A percentile compares a stretch with the other conserved stretches of the same genome.
Conservation (phyloP, 2,888 invertebrate genomes). For the Pseudeuparius sepicola region DNA sequence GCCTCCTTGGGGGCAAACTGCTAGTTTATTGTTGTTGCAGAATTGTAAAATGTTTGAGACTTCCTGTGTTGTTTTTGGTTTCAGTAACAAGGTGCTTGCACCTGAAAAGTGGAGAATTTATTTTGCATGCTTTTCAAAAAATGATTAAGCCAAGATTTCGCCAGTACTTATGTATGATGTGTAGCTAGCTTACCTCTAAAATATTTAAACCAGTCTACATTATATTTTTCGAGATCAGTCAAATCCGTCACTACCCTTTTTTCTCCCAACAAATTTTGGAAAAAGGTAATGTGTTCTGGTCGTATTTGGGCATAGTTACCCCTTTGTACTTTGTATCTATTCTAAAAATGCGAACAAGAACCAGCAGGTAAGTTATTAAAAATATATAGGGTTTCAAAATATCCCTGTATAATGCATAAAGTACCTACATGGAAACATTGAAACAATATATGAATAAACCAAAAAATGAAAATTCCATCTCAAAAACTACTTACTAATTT, state of each 20-base stretch:
- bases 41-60: slow-evolving; percentile 75
- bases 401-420: no score
- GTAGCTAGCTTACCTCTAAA: slow-evolving; percentile 59
- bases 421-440: no score
- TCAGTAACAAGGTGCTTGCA: slow-evolving; percentile 68
- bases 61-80: slow-evolving; percentile 78
- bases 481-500: no score
- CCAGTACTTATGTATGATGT: slow-evolving; percentile 3
- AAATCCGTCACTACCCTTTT: slow-evolving; percentile 61
- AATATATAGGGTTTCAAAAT: no score
- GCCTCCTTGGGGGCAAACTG: slow-evolving; percentile 90
- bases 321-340: slow-evolving; percentile 51
- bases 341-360: no score
- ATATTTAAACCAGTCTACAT: slow-evolving; percentile 79
- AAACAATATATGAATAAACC: no score
- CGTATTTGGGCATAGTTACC: slow-evolving; percentile 49
- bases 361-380: no score
- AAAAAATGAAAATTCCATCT: no score
- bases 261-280: slow-evolving; percentile 52
- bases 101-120: no score
- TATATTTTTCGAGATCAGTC: slow-evolving; percentile 68
- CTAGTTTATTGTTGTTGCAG: slow-evolving; percentile 71
- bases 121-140: no score
- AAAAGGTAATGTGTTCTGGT: slow-evolving; percentile 51
- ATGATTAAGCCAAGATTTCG: no score